Conservation (phyloP, 2,797 vertebrate species). For the Molothrus aeneus region DNA sequence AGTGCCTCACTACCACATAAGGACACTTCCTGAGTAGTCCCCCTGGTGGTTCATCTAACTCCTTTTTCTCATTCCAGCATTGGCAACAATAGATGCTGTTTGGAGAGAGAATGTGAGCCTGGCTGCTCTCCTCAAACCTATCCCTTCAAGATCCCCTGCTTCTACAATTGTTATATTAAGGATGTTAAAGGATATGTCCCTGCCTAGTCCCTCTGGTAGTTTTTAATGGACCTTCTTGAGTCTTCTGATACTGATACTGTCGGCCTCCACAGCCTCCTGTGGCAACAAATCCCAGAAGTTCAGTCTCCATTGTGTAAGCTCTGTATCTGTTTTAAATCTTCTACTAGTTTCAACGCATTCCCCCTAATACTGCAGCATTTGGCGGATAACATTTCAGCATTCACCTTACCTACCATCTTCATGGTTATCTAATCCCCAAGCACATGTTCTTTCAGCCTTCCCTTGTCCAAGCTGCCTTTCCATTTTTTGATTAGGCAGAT, state of each 20-base stretch:
- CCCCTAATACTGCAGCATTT: background rate
- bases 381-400: background rate
- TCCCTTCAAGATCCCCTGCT: constrained; percentile 10
- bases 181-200: constrained; percentile 16
- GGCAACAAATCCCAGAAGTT: constrained; percentile 52
- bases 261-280: constrained; percentile 1
- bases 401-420: constrained; percentile 16
- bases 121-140: rapidly evolving
- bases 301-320: constrained; percentile 43
- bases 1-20: background rate
- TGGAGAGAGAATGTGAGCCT: constrained; percentile 26
- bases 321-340: constrained; percentile 58
- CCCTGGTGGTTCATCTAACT: background rate
- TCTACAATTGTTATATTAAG: constrained; percentile 29
- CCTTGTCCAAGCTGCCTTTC: background rate
- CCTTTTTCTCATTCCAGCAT: background rate
- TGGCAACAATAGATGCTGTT: background rate
- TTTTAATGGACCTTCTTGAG: constrained; percentile 31
- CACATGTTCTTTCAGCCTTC: background rate
- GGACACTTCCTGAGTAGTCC: background rate
- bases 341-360: constrained; percentile 36
- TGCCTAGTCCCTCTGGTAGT: constrained; percentile 35
- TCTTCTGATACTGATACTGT: constrained; percentile 41
- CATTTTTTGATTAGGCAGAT: background rate
- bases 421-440: background rate